Base-by-base conservation (phyloP, 2,888 invertebrate species). In the Strigamia maritima region DNA sequence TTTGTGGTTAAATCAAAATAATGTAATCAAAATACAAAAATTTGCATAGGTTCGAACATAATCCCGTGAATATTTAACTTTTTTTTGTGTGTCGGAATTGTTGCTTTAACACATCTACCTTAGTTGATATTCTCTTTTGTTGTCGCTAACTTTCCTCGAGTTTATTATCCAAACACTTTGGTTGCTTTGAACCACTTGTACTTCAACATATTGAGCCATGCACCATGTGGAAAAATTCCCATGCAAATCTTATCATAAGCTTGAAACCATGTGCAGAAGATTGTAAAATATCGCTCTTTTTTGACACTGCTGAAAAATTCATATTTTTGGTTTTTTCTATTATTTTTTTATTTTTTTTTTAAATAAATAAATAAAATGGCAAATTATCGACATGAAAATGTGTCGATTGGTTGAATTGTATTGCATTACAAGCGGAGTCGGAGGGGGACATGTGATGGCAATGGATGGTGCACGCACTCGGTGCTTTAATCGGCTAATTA, bases 161-260 rank as follows among this genome's bases (percentile, higher is more conserved):
- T 49, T 65, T 65, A 28, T 65, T 65, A 22, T 24, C 8, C 65
- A 65, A 65, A 65, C 65, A 65, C 65, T 65, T 24, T 28, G 28
- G 26, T 65, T 65, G 65, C 65, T 26, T 65, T 65, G 26, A 65
- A 65, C 65, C 65, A 65, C 26, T 65, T 7, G 24, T 65, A 26
- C 65, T 65, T 4, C 65, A 65, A 65, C 65, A 65, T 65, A 65
- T 65, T 65, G 65, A 65, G 24, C 65, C 65, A 65, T 14, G 65
- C 28, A 65, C 26, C 65, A 65, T 65, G 65, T 65, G 65, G 65
- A 65, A 65, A 65, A 65, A 65, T 65, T 65, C 65, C 65, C 65
- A 65, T 65, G 65, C 65, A 65, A 65, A 65, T 65, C 65, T 65
- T 65, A 65, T 65, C 65, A 65, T 26, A 65, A 65, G 65, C 65